Conservation (phyloP, 1,140 invertebrate genomes). For the Hypothenemus hampei region DNA sequence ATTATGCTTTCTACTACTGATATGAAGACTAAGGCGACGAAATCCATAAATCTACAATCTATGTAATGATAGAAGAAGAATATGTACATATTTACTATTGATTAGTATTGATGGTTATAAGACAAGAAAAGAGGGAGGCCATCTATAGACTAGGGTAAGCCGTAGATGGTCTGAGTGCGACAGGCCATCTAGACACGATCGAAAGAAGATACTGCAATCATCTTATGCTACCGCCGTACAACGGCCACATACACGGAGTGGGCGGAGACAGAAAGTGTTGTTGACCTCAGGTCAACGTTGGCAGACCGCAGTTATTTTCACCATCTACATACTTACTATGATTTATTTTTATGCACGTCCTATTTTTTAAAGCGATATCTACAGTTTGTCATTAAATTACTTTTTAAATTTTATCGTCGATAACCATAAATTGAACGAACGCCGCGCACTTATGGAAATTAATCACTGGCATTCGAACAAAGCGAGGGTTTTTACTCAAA, state of each 20-base stretch:
- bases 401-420: slow-evolving; percentile 1
- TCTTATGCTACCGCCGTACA: slow-evolving; percentile 35
- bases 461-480: neutral
- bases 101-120: no score
- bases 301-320: slow-evolving; percentile 30
- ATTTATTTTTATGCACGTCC: slow-evolving; percentile 26
- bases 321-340: slow-evolving; percentile 25
- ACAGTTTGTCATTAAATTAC: slow-evolving; percentile 5
- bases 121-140: no score
- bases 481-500: no score
- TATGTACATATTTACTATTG: no score
- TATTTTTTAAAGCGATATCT: slow-evolving; percentile 23
- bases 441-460: neutral
- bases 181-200: slow-evolving; percentile 4
- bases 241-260: slow-evolving; percentile 41
- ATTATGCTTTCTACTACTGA: no score
- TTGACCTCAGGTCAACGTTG: slow-evolving; percentile 45
- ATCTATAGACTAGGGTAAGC: neutral
- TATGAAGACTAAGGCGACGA: no score
- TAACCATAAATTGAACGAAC: neutral
- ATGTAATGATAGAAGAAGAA: no score
- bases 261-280: slow-evolving; percentile 45
- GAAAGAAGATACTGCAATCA: slow-evolving; percentile 18
- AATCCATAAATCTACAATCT: no score
- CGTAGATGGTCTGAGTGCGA: slow-evolving; percentile 14